Evolutionary conservation across 2,113 vertebrate species (phyloP), one percentile per base, ranked within the genome.

Genomic region (Nyctibius bracteatus): DNA sequence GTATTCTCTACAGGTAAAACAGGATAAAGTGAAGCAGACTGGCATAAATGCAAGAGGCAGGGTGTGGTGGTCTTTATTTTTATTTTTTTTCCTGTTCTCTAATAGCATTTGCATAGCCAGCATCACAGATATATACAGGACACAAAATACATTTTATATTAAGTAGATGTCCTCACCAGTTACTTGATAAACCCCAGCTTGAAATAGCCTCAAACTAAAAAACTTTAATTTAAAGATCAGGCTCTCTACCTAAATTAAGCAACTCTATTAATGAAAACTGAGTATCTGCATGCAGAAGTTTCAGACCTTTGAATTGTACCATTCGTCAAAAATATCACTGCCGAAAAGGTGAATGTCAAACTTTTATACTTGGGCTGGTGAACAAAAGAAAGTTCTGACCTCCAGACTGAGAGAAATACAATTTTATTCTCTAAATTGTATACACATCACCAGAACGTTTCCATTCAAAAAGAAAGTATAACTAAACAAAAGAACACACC

Each of bases 11-110:
- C 17, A 63, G 16, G 49, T 54, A 23, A 74, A 90, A 62, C 1
- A 23, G 4, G 5, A 41, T 49, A 66, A 85, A 74, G 12, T 52
- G 52, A 86, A 82, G 10, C 10, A 86, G 33, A 73, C 6, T 23
- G 16, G 5, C 28, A 17, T 23, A 72, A 75, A 55, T 24, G 30
- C 4, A 61, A 49, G 10, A 14, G 1, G 3, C 2, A 1, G 6
- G 8, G 6, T 24, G 41, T 5, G 28, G 41, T 14, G 10, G 41
- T 43, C 8, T 41, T 47, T 6, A 11, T 28, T 37, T 18, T n/a
- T 41, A 44, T 43, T 27, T 21, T 58, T 39, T 39, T 19, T 6
- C 30, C 21, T 49, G 3, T 63, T 82, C 14, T 82, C 25, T 54
- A 30, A 25, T 16, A 70, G 39, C 4, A 20, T 78, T 94, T 66